Evolutionary conservation across 2,888 invertebrate genomes (phyloP), one percentile per base, ranked within the genome.

Genomic region (Labia minor): DNA sequence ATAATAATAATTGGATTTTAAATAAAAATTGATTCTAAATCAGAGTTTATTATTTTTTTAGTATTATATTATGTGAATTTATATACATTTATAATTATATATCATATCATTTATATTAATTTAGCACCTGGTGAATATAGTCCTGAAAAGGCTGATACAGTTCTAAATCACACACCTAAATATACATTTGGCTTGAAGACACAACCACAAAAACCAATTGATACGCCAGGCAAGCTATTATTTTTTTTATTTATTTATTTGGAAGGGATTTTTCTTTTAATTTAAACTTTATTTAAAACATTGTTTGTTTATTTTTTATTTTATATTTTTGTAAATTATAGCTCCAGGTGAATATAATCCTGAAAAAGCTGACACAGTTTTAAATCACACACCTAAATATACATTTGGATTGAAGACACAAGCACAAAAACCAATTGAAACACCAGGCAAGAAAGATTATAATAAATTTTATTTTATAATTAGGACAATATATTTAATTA

Each of bases 121-220:
- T 65, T 72, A 75, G 75, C 74, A 69, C 75, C 75, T 67, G 74
- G 71, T 70, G 71, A 70, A 68, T 75, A 75, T 70, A 70, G 71
- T 69, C 75, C 75, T 68, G 74, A 75, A 71, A 75, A 74, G 11
- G 6, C 33, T 72, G 68, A 37, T 11, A 21, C 1, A 1, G 69
- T 81, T 21, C 77, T 80, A n/a, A 80, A 81, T 62, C 78, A 79
- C 61, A 81, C 81, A 10, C 83, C 83, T 18, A 74, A 81, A 8
- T 83, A 81, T 71, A 77, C 81, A 61, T 81, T 83, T 74, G 75
- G 82, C 73, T 73, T 74, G 3, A 82, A 81, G 74, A 78, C 79
- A 63, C 76, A 78, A 21, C 64, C 75, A 4, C 72, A 74, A 10
- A 80, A 77, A 71, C 72, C 76, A 65, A 79, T 76, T 66, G 74